phyloP scores from a whole-genome alignment of 2,797 vertebrate genomes.

The Coluber constrictor region DNA sequence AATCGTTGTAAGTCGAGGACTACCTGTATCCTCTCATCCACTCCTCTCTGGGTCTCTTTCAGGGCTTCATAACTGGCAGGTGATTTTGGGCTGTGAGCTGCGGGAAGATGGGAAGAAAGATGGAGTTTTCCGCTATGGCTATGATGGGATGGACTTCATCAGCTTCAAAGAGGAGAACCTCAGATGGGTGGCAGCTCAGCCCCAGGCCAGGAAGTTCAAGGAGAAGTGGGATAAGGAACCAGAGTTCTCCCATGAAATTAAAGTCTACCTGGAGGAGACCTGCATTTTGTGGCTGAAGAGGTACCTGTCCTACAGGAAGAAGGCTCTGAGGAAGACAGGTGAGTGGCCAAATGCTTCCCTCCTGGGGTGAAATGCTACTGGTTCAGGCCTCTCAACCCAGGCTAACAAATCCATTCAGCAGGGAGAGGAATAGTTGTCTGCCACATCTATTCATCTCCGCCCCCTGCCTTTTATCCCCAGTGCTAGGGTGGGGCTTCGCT shows the following conservation, averaged over 20 bases:
- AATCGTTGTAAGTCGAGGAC: no score
- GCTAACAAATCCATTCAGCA: no score
- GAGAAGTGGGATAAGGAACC: not conserved
- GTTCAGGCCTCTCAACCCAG: no score
- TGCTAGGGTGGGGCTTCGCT: no score
- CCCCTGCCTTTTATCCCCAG: no score
- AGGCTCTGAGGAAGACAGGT: no score
- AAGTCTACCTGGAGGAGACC: not conserved
- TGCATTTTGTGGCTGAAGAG: not conserved
- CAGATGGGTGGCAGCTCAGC: not conserved
- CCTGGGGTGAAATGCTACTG: no score
- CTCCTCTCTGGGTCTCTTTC: not conserved
- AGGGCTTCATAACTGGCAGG: slow-evolving; percentile 17
- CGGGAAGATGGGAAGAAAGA: not conserved
- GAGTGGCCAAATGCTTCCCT: no score
- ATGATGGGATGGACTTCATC: not conserved
- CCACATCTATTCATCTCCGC: no score
- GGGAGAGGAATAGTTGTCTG: no score
- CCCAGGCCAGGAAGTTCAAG: not conserved
- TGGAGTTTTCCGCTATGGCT: not conserved
- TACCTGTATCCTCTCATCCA: no score
- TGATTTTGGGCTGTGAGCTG: not conserved
- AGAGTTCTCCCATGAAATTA: not conserved
- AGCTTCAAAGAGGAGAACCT: not conserved
- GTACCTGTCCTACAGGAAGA: not conserved